These are phyloP conservation scores for Eupithecia vulgata DNA, from an alignment of 2,888 invertebrate species.

Conservation along the genomic window DNA sequence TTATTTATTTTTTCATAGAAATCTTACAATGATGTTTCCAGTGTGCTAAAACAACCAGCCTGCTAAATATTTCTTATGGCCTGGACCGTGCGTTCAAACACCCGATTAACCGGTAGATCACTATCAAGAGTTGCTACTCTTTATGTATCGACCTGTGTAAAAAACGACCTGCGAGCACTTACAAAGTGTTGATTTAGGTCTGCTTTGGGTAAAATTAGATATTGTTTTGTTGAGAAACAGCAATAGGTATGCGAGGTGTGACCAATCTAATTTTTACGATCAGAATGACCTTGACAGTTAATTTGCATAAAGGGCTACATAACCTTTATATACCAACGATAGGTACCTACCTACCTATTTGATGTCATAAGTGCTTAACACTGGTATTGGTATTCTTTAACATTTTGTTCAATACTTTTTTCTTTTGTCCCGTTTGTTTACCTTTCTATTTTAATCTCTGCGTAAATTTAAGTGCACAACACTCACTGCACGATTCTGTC, in stretches of 20 bases:
- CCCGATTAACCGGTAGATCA: conserved; percentile 46
- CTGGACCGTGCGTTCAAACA: conserved; percentile 12
- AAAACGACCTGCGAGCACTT: conserved; percentile 15
- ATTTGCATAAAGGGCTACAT: neutral
- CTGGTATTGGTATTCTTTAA: neutral
- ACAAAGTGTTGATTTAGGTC: conserved; percentile 6
- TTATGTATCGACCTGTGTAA: conserved; percentile 32
- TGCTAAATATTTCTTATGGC: conserved; percentile 17
- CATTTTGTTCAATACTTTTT: neutral
- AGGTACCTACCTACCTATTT: no score
- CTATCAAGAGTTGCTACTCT: conserved; percentile 44
- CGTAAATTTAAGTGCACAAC: neutral
- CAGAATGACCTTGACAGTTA: neutral
- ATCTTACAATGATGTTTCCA: neutral
- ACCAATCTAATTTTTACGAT: neutral
- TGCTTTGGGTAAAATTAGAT: neutral
- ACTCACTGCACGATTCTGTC: neutral
- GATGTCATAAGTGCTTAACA: neutral
- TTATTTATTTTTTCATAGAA: neutral
- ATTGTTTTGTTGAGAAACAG: neutral
- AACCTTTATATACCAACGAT: no score
- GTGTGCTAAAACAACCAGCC: neutral
- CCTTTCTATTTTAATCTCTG: conserved; percentile 6
- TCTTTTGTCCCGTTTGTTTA: neutral
- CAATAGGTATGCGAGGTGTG: neutral